Conservation (phyloP, 2,797 vertebrate genomes). For the Natrix natrix region DNA sequence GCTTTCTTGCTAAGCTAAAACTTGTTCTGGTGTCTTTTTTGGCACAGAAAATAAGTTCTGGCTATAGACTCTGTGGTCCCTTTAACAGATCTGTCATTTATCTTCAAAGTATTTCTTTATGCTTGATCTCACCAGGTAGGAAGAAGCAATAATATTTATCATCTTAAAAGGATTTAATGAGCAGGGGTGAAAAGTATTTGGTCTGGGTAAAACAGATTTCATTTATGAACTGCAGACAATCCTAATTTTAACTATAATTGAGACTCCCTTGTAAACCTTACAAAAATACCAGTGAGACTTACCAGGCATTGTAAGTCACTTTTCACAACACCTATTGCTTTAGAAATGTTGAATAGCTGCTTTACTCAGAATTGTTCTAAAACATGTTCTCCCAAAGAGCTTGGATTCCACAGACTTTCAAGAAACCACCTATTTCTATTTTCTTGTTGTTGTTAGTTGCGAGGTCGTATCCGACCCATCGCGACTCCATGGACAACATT, state of each 20-base stretch:
- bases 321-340: slow-evolving; percentile 4
- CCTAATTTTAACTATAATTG: rapidly evolving
- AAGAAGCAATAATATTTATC: background rate
- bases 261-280: background rate
- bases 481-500: no score
- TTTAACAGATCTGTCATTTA: background rate
- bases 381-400: background rate
- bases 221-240: background rate
- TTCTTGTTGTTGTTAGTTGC: no score
- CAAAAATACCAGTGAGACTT: background rate
- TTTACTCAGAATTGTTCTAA: slow-evolving; percentile 9
- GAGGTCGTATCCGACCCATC: no score
- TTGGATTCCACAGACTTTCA: background rate
- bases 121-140: background rate
- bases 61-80: background rate
- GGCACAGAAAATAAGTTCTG: rapidly evolving
- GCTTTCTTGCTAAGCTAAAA: background rate
- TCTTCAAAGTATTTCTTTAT: background rate
- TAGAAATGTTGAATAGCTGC: background rate
- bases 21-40: background rate
- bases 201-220: background rate
- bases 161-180: slow-evolving; percentile 17
- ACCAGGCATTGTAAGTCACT: background rate
- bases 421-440: background rate
- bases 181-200: slow-evolving; percentile 2